phyloP scores from a whole-genome alignment of 2,888 invertebrate species.

The Strigamia transsilvanica region DNA sequence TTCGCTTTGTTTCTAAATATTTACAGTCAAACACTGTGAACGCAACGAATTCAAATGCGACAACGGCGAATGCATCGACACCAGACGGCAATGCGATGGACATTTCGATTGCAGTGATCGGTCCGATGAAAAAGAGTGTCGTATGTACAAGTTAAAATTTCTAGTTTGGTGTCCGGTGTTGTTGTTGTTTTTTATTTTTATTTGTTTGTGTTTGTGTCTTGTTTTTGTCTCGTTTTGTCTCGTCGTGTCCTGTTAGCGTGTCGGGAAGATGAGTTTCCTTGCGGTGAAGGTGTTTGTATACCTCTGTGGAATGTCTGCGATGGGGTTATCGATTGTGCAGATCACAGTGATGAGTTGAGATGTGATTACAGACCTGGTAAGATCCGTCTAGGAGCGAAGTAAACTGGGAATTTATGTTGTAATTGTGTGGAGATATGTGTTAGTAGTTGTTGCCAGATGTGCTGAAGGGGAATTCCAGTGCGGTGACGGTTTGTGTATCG shows the following conservation, averaged over 20 bases:
- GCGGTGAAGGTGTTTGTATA: constrained; percentile 73
- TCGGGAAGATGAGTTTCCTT: constrained; percentile 67
- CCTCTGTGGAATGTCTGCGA: constrained; percentile 69
- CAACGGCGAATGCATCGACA: constrained; percentile 57
- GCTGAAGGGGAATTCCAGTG: constrained; percentile 61
- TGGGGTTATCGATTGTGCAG: constrained; percentile 69
- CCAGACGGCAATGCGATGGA: constrained; percentile 69
- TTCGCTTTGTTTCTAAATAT: background rate
- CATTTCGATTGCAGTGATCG: constrained; percentile 58
- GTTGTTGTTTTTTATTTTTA: constrained; percentile 54
- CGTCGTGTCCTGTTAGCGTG: constrained; percentile 3
- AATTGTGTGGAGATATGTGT: background rate
- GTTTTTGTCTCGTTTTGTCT: background rate
- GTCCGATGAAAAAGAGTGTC: constrained; percentile 58
- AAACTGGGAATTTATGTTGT: background rate
- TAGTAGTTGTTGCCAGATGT: constrained; percentile 51
- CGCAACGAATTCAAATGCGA: constrained; percentile 43
- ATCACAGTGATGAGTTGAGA: constrained; percentile 70
- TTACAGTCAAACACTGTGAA: background rate
- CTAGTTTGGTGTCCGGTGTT: constrained; percentile 51
- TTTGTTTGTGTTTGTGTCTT: background rate
- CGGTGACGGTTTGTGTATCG: constrained; percentile 63
- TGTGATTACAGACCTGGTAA: constrained; percentile 57
- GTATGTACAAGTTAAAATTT: constrained; percentile 10
- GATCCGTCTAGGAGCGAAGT: background rate